Evolutionary conservation across 2,797 vertebrate species (phyloP).

Genomic region (Notoglanidium macrostoma): DNA sequence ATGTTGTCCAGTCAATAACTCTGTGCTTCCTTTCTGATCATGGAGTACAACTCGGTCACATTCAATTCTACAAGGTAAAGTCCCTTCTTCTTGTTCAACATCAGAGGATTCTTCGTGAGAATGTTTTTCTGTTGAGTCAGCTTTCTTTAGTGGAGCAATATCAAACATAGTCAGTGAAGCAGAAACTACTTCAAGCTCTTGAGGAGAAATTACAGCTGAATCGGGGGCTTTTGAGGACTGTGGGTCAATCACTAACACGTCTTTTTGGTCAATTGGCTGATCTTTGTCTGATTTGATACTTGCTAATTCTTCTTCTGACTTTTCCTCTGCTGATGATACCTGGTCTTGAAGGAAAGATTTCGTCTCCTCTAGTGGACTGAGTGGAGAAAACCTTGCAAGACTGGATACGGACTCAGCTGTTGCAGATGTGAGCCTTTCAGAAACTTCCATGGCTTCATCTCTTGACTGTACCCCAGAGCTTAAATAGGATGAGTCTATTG

Average conservation of each 20-base stretch:
- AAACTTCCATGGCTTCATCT: conserved; percentile 90
- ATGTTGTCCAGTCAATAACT: conserved; percentile 52
- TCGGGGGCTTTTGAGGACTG: conserved; percentile 34
- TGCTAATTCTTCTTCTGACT: conserved; percentile 63
- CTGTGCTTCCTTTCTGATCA: conserved; percentile 57
- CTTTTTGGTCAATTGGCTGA: conserved; percentile 64
- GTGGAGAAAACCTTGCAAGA: conserved; percentile 71
- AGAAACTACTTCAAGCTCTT: conserved; percentile 60
- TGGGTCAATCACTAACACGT: conserved; percentile 7
- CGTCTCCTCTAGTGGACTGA: conserved; percentile 73
- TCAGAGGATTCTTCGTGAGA: conserved; percentile 67
- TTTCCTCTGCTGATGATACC: conserved; percentile 65
- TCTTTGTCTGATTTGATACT: conserved; percentile 74
- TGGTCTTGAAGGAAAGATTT: conserved; percentile 67
- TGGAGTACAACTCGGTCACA: conserved; percentile 67
- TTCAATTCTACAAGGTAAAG: conserved; percentile 71
- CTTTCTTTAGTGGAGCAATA: conserved; percentile 75
- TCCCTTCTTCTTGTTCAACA: conserved; percentile 68
- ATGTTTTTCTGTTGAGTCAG: conserved; percentile 65
- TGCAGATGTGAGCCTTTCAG: conserved; percentile 69
- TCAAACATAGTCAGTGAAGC: conserved; percentile 73
- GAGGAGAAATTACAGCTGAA: conserved; percentile 30
- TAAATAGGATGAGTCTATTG: conserved; percentile 67
- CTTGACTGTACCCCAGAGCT: conserved; percentile 73
- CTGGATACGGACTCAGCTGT: conserved; percentile 70